Evolutionary conservation across 2,797 vertebrate genomes (phyloP).

Genomic region (Sebastes nivosus): DNA sequence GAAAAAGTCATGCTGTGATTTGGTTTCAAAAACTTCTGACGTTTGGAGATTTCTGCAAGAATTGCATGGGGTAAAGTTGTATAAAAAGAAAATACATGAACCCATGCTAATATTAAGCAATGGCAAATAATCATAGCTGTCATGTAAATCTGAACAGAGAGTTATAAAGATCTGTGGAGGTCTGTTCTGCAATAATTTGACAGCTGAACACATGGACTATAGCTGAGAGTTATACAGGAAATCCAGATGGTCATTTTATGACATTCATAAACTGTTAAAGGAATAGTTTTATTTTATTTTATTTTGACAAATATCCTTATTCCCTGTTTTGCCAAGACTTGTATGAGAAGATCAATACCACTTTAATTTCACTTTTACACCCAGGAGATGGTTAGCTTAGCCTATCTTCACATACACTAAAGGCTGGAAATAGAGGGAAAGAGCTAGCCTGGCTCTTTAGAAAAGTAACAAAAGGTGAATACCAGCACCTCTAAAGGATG

Average conservation of each 20-base stretch:
- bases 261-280: background rate
- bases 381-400: background rate
- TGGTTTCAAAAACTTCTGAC: no score
- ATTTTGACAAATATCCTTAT: background rate
- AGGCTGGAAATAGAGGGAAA: background rate
- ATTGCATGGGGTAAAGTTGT: no score
- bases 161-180: background rate
- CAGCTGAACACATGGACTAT: background rate
- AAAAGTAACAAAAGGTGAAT: background rate
- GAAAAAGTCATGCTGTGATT: no score
- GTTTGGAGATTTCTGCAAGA: no score
- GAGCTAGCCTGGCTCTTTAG: background rate
- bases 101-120: no score
- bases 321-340: background rate
- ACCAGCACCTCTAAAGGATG: background rate
- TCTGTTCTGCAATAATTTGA: background rate
- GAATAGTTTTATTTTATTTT: background rate
- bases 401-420: background rate
- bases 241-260: background rate
- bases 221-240: background rate
- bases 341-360: background rate
- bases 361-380: background rate
- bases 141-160: background rate
- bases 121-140: no score
- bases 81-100: no score